Evolutionary conservation across 2,113 vertebrate genomes (phyloP).

Genomic region (Nesospiza acunhae): DNA sequence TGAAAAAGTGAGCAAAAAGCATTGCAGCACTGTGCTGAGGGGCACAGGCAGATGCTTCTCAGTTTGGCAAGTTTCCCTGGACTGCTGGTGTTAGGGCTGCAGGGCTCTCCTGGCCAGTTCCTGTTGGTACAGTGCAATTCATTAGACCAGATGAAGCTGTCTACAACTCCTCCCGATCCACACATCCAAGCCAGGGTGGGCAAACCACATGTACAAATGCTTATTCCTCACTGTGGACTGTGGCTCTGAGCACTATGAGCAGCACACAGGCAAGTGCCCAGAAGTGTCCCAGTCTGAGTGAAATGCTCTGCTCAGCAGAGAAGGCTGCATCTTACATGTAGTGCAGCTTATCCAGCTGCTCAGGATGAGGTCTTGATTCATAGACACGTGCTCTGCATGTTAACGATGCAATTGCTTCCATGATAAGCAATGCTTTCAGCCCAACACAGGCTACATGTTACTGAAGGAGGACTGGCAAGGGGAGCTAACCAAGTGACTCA

Average conservation of each 20-base stretch:
- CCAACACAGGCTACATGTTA: background rate
- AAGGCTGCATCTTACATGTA: background rate
- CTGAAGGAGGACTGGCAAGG: background rate
- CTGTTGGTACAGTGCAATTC: background rate
- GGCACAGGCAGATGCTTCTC: background rate
- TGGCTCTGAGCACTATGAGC: accelerated
- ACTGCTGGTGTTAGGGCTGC: background rate
- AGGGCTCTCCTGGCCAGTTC: background rate
- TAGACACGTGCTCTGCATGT: background rate
- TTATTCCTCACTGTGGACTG: background rate
- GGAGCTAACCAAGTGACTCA: background rate
- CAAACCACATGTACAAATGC: background rate
- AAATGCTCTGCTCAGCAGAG: background rate
- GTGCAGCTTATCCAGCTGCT: background rate
- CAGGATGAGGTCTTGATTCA: background rate
- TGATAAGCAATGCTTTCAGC: background rate
- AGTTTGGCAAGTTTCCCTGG: background rate
- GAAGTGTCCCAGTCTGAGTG: background rate
- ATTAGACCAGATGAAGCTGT: background rate
- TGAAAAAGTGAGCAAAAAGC: background rate
- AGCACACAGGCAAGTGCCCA: background rate
- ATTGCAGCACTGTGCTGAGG: background rate
- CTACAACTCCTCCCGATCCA: background rate
- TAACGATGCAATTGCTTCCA: background rate
- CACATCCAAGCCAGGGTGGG: accelerated